Evolutionary conservation across 2,888 invertebrate species (phyloP).

Genomic region (Meandrusa payeni): DNA sequence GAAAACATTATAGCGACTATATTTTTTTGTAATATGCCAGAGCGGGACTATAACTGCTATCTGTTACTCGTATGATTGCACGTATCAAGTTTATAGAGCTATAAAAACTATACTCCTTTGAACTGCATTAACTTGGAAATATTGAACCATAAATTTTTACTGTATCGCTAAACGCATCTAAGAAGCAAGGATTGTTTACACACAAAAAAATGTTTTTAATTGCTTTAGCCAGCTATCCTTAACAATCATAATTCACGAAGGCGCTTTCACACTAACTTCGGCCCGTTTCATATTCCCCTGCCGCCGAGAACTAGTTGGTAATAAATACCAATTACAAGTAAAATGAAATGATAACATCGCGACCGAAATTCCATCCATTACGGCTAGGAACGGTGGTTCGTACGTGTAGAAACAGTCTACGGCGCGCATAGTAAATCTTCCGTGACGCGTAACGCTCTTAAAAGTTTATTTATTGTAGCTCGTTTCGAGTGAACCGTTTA

Average conservation of each 20-base stretch:
- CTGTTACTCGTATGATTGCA: constrained; percentile 7
- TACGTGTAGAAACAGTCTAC: constrained; percentile 55
- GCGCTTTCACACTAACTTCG: constrained; percentile 64
- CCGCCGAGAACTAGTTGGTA: constrained; percentile 52
- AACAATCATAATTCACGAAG: constrained; percentile 65
- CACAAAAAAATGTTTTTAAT: constrained; percentile 63
- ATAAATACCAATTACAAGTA: constrained; percentile 79
- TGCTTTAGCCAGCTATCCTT: constrained; percentile 66
- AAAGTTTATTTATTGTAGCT: constrained; percentile 72
- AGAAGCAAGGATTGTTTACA: constrained; percentile 53
- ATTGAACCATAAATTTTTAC: constrained; percentile 57
- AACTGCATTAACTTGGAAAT: constrained; percentile 40
- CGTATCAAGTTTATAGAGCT: constrained; percentile 24
- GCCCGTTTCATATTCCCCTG: constrained; percentile 40
- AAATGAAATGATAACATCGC: constrained; percentile 75
- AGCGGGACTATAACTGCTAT: no score
- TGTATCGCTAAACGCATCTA: constrained; percentile 66
- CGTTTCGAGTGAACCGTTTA: constrained; percentile 73
- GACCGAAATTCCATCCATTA: constrained; percentile 61
- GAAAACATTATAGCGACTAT: no score
- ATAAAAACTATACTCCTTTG: constrained; percentile 25
- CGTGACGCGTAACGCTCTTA: constrained; percentile 72
- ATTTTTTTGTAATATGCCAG: no score
- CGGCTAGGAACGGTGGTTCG: constrained; percentile 36
- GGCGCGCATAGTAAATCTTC: constrained; percentile 73